phyloP scores from a whole-genome alignment of 2,113 vertebrate species.

The Entomyzon cyanotis region DNA sequence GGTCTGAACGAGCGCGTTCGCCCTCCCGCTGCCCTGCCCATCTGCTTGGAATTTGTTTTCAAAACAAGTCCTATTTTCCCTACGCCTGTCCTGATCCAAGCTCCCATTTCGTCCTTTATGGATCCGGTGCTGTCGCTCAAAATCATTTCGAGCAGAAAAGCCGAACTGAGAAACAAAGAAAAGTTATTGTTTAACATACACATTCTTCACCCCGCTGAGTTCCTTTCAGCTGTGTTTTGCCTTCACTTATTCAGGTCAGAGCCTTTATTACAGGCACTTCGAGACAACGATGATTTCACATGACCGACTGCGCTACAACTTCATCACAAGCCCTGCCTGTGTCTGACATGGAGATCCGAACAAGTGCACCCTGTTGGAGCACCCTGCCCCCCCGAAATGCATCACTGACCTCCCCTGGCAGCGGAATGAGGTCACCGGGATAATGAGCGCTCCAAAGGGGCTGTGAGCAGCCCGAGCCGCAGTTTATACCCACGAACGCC shows the following conservation, averaged over 20 bases:
- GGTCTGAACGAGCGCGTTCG: not conserved
- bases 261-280: not conserved
- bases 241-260: not conserved
- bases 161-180: not conserved
- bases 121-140: not conserved
- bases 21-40: constrained; percentile 43
- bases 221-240: not conserved
- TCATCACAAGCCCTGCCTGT: not conserved
- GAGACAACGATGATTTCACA: not conserved
- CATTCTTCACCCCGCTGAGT: not conserved
- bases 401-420: not conserved
- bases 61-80: constrained; percentile 11
- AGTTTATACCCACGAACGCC: accelerated
- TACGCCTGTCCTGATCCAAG: not conserved
- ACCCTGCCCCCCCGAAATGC: not conserved
- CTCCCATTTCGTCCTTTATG: not conserved
- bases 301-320: not conserved
- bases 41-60: constrained; percentile 28
- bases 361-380: not conserved
- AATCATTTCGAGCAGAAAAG: not conserved
- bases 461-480: not conserved
- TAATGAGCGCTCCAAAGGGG: not conserved
- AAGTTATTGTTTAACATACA: not conserved
- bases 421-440: not conserved
- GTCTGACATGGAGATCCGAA: not conserved